Percentiles rank a stretch among this genome's conserved stretches.
Conservation (phyloP, 2,113 vertebrate genomes). For the Zosterops pallidus region DNA sequence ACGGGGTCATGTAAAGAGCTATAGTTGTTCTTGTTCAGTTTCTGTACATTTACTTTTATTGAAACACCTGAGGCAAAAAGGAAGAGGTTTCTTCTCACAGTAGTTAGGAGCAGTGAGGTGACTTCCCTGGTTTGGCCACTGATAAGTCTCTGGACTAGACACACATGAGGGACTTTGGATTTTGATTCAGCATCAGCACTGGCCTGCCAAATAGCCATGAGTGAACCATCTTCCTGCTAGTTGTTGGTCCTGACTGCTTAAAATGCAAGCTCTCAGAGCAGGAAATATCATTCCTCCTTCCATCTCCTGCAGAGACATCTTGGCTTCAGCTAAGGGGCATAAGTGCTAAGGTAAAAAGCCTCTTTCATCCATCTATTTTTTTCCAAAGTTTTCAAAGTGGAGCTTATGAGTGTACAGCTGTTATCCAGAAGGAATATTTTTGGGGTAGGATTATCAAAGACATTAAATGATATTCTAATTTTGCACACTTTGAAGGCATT, state of each 20-base stretch:
- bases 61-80: background rate
- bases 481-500: background rate
- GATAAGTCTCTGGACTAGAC: background rate
- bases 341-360: background rate
- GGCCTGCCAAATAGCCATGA: background rate
- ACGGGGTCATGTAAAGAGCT: background rate
- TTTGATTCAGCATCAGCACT: background rate
- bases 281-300: background rate
- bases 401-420: background rate
- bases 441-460: background rate
- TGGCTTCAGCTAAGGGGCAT: background rate
- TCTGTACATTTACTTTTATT: background rate
- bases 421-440: background rate
- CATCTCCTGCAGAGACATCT: background rate
- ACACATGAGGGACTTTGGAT: background rate
- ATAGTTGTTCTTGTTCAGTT: background rate
- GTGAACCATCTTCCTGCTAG: background rate
- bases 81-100: background rate
- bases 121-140: background rate
- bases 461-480: background rate
- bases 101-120: background rate
- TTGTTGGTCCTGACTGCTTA: background rate
- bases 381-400: background rate
- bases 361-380: background rate
- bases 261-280: background rate